Conservation (phyloP, 1,140 invertebrate species). For the Eumaeus atala region DNA sequence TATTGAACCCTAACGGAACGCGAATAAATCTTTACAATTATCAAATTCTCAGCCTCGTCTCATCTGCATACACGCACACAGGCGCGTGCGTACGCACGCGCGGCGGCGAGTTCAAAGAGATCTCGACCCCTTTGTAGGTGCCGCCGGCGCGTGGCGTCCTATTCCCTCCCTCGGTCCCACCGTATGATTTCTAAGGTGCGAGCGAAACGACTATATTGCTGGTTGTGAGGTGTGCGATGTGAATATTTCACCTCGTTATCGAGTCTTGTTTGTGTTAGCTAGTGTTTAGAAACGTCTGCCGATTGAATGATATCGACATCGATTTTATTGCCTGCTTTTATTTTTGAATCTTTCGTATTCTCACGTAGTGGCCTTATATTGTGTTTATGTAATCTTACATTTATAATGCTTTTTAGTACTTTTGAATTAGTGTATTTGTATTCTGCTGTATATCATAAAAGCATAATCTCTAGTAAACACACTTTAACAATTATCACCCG, state of each 20-base stretch:
- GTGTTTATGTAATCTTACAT: no score
- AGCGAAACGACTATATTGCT: slow-evolving; percentile 45
- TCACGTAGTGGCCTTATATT: no score
- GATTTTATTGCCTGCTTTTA: slow-evolving; percentile 18
- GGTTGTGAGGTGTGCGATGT: slow-evolving; percentile 67
- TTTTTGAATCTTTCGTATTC: background rate
- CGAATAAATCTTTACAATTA: slow-evolving; percentile 72
- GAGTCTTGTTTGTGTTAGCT: slow-evolving; percentile 73
- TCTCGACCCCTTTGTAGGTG: slow-evolving; percentile 65
- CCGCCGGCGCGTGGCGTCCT: slow-evolving; percentile 66
- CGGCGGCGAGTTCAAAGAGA: slow-evolving; percentile 68
- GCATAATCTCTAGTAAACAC: background rate
- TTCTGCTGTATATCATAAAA: no score
- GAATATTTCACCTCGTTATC: slow-evolving; percentile 75
- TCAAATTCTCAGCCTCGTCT: slow-evolving; percentile 66
- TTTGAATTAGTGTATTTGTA: no score
- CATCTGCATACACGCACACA: slow-evolving; percentile 69
- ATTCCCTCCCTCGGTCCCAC: slow-evolving; percentile 42
- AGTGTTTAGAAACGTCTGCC: slow-evolving; percentile 47
- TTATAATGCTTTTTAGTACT: no score
- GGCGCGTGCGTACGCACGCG: slow-evolving; percentile 56
- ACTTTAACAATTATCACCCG: no score
- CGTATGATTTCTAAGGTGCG: slow-evolving; percentile 36
- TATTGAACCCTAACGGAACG: slow-evolving; percentile 30
- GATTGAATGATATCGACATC: slow-evolving; percentile 54